Conservation (phyloP, 2,797 vertebrate species). For the Notamacropus eugenii region DNA sequence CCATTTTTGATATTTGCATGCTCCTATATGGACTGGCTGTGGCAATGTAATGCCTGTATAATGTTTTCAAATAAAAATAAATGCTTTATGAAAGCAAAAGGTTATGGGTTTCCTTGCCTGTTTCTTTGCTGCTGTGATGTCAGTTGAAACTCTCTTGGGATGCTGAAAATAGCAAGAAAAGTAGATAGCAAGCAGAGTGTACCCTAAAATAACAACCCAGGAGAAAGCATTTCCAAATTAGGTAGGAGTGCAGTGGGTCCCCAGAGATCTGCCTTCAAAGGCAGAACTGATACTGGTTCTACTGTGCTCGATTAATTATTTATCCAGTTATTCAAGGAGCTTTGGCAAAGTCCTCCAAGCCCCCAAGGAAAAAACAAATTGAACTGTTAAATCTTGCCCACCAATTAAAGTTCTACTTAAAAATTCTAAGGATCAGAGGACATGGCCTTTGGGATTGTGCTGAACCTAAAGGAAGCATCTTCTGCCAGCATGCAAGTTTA, state of each 20-base stretch:
- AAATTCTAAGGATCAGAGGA: constrained; percentile 20
- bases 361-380: constrained; percentile 19
- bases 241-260: constrained; percentile 48
- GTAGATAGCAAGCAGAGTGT: constrained; percentile 46
- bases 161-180: constrained; percentile 68
- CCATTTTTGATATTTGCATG: constrained; percentile 91
- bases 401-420: constrained; percentile 24
- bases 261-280: constrained; percentile 31
- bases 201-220: constrained; percentile 66
- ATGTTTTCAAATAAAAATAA: constrained; percentile 92
- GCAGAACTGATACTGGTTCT: constrained; percentile 17
- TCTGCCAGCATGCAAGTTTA: neutral
- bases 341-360: neutral
- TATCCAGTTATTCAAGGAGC: constrained; percentile 8
- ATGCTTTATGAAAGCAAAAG: constrained; percentile 86
- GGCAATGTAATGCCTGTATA: constrained; percentile 91
- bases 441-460: neutral
- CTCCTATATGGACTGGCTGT: constrained; percentile 90
- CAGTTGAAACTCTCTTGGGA: constrained; percentile 58
- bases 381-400: constrained; percentile 15
- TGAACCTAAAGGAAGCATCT: neutral
- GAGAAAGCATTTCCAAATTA: constrained; percentile 78
- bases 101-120: constrained; percentile 72
- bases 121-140: constrained; percentile 70
- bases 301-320: constrained; percentile 56